Conservation (phyloP, 2,888 invertebrate genomes). For the Sclerodermus sp. region DNA sequence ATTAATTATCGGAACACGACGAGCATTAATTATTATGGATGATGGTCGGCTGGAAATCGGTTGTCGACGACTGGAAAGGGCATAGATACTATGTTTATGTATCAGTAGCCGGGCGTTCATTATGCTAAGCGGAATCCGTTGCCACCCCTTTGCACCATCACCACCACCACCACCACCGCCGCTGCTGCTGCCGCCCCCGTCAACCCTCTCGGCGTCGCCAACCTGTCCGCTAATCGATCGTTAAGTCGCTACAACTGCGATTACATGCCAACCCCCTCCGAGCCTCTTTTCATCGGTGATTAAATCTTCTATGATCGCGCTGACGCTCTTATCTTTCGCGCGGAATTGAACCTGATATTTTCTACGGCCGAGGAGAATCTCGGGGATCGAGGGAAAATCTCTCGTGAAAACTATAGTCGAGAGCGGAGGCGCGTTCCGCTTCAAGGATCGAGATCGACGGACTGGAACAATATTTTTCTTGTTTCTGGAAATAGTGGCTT, state of each 20-base stretch:
- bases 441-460: too few species aligned
- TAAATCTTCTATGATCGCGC: conserved; percentile 28
- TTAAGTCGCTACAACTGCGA: conserved; percentile 24
- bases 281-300: conserved; percentile 6
- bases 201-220: neutral
- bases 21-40: conserved; percentile 18
- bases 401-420: conserved; percentile 5
- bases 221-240: conserved; percentile 29
- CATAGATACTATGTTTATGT: conserved; percentile 26
- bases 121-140: conserved; percentile 26
- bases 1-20: neutral
- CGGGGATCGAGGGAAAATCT: too few species aligned
- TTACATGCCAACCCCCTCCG: conserved; percentile 11
- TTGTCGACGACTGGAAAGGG: conserved; percentile 7
- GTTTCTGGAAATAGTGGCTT: too few species aligned
- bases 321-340: neutral
- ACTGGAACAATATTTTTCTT: too few species aligned
- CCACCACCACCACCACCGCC: too few species aligned
- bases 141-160: too few species aligned
- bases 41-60: conserved; percentile 13
- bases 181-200: too few species aligned
- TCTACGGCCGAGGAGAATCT: too few species aligned
- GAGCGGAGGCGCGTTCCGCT: neutral
- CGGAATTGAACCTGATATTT: too few species aligned
- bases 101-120: conserved; percentile 23